phyloP scores from a whole-genome alignment of 2,888 invertebrate species.

The Lasioglossum lativentre region DNA sequence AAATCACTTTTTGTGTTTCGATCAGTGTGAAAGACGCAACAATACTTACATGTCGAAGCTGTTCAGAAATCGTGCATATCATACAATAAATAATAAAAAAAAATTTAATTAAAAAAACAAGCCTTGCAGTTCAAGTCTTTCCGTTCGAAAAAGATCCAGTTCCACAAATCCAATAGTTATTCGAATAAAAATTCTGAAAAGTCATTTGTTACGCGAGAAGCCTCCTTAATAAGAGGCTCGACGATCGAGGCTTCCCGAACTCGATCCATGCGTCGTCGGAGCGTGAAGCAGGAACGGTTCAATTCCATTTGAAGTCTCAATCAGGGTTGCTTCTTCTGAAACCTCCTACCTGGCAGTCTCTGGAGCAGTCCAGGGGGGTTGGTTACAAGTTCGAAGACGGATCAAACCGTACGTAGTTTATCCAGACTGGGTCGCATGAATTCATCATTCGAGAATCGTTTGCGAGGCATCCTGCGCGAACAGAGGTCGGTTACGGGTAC shows the following conservation, averaged over 20 bases:
- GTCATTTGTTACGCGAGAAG: no score
- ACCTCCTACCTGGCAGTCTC: neutral
- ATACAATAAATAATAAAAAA: no score
- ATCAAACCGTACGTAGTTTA: neutral
- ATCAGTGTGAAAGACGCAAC: no score
- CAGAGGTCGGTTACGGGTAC: slow-evolving; percentile 45
- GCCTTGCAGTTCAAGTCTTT: no score
- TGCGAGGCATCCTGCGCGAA: slow-evolving; percentile 43
- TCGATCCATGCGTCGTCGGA: neutral
- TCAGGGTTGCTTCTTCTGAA: slow-evolving; percentile 33
- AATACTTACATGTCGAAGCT: no score
- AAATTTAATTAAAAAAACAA: no score
- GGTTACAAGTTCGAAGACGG: slow-evolving; percentile 23
- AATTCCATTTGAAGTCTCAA: slow-evolving; percentile 29
- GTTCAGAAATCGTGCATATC: no score
- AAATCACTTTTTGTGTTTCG: no score
- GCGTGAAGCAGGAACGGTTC: slow-evolving; percentile 5
- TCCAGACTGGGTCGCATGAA: slow-evolving; percentile 56
- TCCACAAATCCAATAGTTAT: no score
- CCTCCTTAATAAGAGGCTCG: slow-evolving; percentile 13
- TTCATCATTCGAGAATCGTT: slow-evolving; percentile 72
- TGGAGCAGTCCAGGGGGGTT: neutral
- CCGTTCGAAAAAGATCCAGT: no score
- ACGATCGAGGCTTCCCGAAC: neutral
- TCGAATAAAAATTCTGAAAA: no score